Evolutionary conservation across 2,888 invertebrate genomes (phyloP), one percentile per base, ranked within the genome.

Genomic region (Gryllus longicercus): DNA sequence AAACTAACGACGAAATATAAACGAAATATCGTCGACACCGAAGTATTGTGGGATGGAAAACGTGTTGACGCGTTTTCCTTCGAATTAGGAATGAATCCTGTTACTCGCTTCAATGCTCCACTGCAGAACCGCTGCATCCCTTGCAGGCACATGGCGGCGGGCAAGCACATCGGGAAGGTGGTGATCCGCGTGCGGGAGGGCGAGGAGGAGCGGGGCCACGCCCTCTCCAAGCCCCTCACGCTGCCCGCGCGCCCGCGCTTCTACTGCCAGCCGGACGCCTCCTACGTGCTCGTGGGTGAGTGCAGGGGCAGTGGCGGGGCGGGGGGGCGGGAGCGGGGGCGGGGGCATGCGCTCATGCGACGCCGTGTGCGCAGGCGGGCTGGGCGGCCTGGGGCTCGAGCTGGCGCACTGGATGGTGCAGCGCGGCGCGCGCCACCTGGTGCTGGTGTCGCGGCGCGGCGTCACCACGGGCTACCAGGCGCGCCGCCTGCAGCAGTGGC

Each of bases 131-230:
- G 16, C 90, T 90, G 2, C 90, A 3, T 0, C 63, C 14, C 63
- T 63, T 12, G 14, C 88, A 86, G 90, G 75, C 90, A 82, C 81
- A 89, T 92, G 88, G 89, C 90, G 1, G 87, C 89, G n/a, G 92
- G 95, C 49, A 95, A 95, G 86, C 96, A 96, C 85, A 93, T 94
- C 79, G 96, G 96, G 77, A 96, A 96, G 88, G 92, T 91, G 10
- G 51, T 78, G 23, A 38, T 78, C n/a, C 14, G 23, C 23, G 51
- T 78, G 12, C 16, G 78, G 14, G 23, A 50, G 18, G 78, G 51
- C 14, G 87, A 88, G n/a, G 38, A 14, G n/a, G 63, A 63, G 63
- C 63, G 14, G 63, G 63, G 63, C 63, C 82, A 84, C 49, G 88
- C 90, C 82, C 88, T 90, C 80, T 91, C 91, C 85, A 86, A 91